Evolutionary conservation across 2,888 invertebrate species (phyloP).

Genomic region (Lycophotia porphyrea): DNA sequence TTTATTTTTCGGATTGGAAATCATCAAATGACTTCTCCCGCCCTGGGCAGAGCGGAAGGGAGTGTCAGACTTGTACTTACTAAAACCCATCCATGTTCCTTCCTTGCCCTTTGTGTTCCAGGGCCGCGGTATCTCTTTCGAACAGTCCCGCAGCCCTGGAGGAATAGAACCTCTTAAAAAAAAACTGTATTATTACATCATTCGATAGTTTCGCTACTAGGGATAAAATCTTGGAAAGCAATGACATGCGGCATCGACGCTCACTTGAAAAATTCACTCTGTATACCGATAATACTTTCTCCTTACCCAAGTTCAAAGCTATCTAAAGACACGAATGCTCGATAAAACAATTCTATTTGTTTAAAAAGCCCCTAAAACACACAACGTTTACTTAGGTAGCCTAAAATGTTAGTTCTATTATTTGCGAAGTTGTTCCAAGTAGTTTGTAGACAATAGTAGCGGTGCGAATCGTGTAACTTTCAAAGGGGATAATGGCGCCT

Average conservation of each 20-base stretch:
- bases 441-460: constrained; percentile 56
- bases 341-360: constrained; percentile 33
- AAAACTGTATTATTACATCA: neutral
- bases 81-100: too few species aligned
- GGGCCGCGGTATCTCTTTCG: too few species aligned
- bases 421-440: constrained; percentile 50
- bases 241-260: neutral
- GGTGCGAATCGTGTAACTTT: constrained; percentile 53
- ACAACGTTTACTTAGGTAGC: constrained; percentile 28
- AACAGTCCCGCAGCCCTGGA: too few species aligned
- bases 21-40: too few species aligned
- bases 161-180: too few species aligned
- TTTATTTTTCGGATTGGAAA: too few species aligned
- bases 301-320: neutral
- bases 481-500: constrained; percentile 59
- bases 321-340: neutral
- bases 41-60: too few species aligned
- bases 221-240: neutral
- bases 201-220: neutral
- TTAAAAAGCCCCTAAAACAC: constrained; percentile 21
- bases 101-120: too few species aligned
- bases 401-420: constrained; percentile 51
- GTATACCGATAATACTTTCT: neutral
- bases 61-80: too few species aligned
- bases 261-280: neutral